phyloP scores from a whole-genome alignment of 2,797 vertebrate species.

The Pseudochirops corinnae region DNA sequence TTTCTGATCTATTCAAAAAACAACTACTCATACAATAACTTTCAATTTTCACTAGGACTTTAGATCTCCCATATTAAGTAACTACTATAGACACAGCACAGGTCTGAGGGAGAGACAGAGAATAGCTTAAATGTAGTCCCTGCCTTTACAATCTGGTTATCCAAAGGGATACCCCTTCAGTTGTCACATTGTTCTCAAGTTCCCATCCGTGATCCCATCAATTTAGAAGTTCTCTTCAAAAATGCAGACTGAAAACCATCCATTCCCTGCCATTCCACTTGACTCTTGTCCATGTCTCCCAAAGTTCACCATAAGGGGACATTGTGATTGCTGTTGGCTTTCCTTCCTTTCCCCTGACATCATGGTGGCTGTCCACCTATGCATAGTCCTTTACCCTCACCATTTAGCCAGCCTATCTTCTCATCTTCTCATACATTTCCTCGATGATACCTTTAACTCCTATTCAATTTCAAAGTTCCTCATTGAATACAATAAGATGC shows the following conservation, averaged over 20 bases:
- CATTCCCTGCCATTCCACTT: not conserved
- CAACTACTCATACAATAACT: not conserved
- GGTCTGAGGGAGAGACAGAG: not conserved
- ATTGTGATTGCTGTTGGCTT: not conserved
- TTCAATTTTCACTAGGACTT: not conserved
- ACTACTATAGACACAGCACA: not conserved
- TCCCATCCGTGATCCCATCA: not conserved
- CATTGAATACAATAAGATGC: not conserved
- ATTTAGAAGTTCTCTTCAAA: not conserved
- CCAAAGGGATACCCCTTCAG: not conserved
- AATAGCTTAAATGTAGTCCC: not conserved
- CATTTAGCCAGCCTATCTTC: not conserved
- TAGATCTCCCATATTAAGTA: not conserved
- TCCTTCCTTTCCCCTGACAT: not conserved
- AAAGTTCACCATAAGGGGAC: not conserved
- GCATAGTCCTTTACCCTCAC: not conserved
- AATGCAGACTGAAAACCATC: not conserved
- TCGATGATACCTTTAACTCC: not conserved
- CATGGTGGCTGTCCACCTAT: not conserved
- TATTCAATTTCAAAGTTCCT: not conserved
- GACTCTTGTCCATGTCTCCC: not conserved
- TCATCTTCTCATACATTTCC: not conserved
- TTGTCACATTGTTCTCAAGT: not conserved
- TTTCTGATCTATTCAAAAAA: not conserved
- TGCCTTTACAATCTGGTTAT: not conserved